phyloP scores from a whole-genome alignment of 2,113 vertebrate genomes.

The Eudyptes chrysolophus region DNA sequence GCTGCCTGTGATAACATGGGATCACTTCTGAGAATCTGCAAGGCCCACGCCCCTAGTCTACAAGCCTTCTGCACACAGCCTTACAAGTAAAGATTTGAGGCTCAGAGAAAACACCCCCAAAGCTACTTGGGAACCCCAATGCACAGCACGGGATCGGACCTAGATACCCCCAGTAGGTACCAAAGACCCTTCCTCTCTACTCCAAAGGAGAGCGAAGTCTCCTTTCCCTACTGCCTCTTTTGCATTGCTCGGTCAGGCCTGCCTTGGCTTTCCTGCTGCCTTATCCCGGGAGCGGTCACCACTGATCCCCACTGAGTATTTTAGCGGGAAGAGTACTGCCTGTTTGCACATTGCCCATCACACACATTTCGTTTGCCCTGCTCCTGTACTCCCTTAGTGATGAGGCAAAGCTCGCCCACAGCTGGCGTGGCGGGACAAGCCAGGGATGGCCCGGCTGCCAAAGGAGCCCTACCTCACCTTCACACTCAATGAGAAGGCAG shows the following conservation, averaged over 20 bases:
- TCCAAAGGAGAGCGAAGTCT: neutral
- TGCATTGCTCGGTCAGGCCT: fast-evolving
- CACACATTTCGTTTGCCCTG: neutral
- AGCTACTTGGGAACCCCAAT: neutral
- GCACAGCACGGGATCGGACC: neutral
- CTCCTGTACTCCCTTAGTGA: neutral
- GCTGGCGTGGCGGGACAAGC: fast-evolving
- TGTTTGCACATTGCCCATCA: neutral
- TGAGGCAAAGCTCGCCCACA: neutral
- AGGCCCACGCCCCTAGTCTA: fast-evolving
- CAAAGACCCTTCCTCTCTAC: neutral
- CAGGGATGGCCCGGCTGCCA: neutral
- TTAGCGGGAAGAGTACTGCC: neutral
- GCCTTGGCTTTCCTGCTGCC: neutral
- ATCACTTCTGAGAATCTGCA: neutral
- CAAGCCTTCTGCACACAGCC: neutral
- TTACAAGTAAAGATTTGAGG: neutral
- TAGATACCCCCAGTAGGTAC: neutral
- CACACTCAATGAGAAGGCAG: neutral
- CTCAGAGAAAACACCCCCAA: neutral
- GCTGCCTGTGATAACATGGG: neutral
- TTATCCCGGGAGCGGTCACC: neutral
- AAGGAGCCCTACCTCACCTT: neutral
- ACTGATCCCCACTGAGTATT: neutral
- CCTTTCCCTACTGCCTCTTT: neutral